Evolutionary conservation across 2,888 invertebrate species (phyloP), one percentile per base, ranked within the genome.

Genomic region (Charanyca ferruginea): DNA sequence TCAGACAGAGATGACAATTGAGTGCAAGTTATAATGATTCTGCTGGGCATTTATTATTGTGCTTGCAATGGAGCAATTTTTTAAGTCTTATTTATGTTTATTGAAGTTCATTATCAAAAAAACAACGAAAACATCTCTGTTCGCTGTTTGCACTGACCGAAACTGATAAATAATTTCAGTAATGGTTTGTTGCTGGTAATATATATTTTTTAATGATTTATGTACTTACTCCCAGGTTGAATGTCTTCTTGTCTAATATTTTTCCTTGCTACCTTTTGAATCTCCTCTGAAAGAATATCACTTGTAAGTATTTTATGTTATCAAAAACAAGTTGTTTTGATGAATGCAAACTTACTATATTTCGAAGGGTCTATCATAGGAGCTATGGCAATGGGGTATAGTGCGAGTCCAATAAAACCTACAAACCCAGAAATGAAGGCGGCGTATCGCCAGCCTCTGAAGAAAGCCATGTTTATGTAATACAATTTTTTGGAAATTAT

Each of bases 321-420:
- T 35, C 9, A 8, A n/a, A 20, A 38, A 4, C 3, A 25, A 13
- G 22, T 59, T 58, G 25, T 62, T 77, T 52, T 51, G 9, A 44
- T 38, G 3, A 23, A 8, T 22, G 3, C 22, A 47, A 48, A 89
- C 96, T 95, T 94, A 97, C 97, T 97, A 83, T 97, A 97, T 74
- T 96, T 91, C 0, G 96, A 96, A 67, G 96, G 89, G 89, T 97
- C 95, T 4, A 97, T 88, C 96, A 97, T 96, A 6, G 97, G 97
- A 52, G 94, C 91, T 67, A 97, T 93, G 16, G 96, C 95, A 60
- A 96, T 95, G 9, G 97, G 96, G 88, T 97, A 97, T 52, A 96
- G 82, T 5, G 96, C 91, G 9, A 95, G 52, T 63, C 96, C 96
- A 64, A 97, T 87, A 3, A 95, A 78, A 38, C 96, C 96, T 22